These are phyloP conservation scores for Nothocercus julius DNA, from an alignment of 2,113 vertebrate genomes.

Conservation along the genomic window DNA sequence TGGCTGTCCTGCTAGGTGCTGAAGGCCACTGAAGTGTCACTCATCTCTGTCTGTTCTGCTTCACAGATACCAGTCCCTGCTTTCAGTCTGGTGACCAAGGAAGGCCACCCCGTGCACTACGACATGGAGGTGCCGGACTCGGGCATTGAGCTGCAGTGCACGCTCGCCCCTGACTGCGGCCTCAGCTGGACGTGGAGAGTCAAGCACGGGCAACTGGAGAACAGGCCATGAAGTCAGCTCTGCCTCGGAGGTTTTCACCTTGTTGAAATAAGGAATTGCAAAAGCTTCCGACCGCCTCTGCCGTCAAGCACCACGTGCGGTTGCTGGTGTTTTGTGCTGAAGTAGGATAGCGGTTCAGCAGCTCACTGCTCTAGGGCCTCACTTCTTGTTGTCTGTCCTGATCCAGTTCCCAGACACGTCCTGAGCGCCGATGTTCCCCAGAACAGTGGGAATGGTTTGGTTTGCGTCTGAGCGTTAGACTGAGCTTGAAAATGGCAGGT, in stretches of 20 bases:
- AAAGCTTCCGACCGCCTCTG: slow-evolving; percentile 37
- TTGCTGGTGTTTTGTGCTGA: slow-evolving; percentile 10
- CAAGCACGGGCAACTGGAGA: slow-evolving; percentile 87
- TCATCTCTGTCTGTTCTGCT: not conserved
- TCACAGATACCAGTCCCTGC: slow-evolving; percentile 87
- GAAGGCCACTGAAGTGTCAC: not conserved
- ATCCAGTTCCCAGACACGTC: not conserved
- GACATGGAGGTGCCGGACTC: slow-evolving; percentile 89
- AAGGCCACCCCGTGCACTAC: slow-evolving; percentile 81
- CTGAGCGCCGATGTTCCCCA: slow-evolving; percentile 31
- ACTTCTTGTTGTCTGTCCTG: not conserved
- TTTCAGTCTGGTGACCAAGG: slow-evolving; percentile 89
- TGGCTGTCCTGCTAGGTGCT: not conserved
- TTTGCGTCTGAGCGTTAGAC: slow-evolving; percentile 20
- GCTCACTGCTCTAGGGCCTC: not conserved
- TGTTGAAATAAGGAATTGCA: slow-evolving; percentile 12
- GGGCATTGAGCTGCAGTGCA: slow-evolving; percentile 87
- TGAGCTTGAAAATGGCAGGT: slow-evolving; percentile 28
- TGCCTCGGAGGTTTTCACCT: not conserved
- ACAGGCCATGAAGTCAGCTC: slow-evolving; percentile 53
- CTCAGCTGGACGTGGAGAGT: slow-evolving; percentile 89
- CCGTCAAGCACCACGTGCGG: not conserved
- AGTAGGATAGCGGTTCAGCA: not conserved
- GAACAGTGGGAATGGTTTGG: not conserved
- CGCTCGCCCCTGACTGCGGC: slow-evolving; percentile 87